Evolutionary conservation across 2,113 vertebrate species (phyloP).

Genomic region (Spea bombifrons): DNA sequence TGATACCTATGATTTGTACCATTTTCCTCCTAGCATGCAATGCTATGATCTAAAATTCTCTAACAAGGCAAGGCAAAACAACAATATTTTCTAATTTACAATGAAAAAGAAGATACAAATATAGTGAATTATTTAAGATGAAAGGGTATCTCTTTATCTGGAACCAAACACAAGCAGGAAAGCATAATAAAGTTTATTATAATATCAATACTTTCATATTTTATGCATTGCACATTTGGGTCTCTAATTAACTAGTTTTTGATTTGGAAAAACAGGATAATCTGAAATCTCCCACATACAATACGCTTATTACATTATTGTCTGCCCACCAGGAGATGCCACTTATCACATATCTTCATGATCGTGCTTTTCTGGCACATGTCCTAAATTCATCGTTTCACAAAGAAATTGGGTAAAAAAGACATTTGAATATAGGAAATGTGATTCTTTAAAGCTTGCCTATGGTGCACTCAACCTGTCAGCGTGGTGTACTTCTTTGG

Average conservation of each 20-base stretch:
- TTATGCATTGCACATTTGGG: background rate
- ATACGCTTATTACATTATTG: background rate
- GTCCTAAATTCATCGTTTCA: background rate
- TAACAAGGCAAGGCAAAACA: too few relatives aligned
- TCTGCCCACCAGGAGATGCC: conserved; percentile 2
- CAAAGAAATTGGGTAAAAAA: background rate
- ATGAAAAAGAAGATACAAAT: too few relatives aligned
- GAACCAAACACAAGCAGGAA: too few relatives aligned
- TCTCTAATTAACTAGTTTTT: background rate
- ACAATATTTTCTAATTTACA: too few relatives aligned
- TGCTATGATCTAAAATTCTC: too few relatives aligned
- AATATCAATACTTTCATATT: background rate
- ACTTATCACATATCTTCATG: background rate
- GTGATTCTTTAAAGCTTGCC: background rate
- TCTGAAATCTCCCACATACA: background rate
- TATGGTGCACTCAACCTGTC: background rate
- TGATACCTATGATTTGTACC: too few relatives aligned
- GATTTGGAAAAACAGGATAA: background rate
- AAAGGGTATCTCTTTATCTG: too few relatives aligned
- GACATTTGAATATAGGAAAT: background rate
- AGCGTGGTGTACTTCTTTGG: background rate
- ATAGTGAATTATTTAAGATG: too few relatives aligned
- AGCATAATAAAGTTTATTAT: background rate
- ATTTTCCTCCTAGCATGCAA: too few relatives aligned
- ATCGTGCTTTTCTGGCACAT: background rate